A percentile compares a stretch with the other conserved stretches of the same genome.
Evolutionary conservation across 2,797 vertebrate genomes (phyloP).

Genomic region (Poecilia velifera): DNA sequence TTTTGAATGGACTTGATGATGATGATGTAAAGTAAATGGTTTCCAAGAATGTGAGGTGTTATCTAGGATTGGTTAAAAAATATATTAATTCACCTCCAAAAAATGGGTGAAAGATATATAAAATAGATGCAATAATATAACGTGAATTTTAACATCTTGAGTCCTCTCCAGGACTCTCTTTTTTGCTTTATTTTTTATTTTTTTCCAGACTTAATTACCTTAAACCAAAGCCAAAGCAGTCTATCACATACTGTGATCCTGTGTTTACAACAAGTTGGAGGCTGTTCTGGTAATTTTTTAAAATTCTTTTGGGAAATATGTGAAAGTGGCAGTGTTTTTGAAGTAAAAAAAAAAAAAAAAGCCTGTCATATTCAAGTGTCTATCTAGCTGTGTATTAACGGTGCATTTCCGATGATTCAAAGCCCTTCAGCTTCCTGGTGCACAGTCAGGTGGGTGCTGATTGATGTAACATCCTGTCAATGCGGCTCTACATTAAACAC

Average conservation of each 20-base stretch:
- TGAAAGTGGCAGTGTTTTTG: background rate
- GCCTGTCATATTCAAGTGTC: background rate
- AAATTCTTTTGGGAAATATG: background rate
- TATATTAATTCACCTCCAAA: background rate
- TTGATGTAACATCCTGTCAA: slow-evolving; percentile 14
- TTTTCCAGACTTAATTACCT: background rate
- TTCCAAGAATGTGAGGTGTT: background rate
- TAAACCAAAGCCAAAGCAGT: background rate
- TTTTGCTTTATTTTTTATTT: background rate
- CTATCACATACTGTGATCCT: too few species aligned
- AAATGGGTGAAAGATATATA: background rate
- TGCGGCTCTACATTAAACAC: background rate
- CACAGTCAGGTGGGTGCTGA: background rate
- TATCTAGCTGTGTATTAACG: background rate
- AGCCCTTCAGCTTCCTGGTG: background rate
- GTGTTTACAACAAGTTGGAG: background rate
- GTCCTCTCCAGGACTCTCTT: background rate
- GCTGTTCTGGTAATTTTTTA: background rate
- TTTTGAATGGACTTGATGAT: background rate
- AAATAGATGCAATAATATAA: background rate
- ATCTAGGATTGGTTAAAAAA: background rate
- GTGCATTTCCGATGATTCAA: background rate
- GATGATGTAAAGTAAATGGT: background rate
- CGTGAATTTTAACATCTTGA: background rate
- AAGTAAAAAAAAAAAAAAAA: background rate